Evolutionary conservation across 2,113 vertebrate genomes (phyloP), one percentile per base, ranked within the genome.

Genomic region (Anser cygnoides): DNA sequence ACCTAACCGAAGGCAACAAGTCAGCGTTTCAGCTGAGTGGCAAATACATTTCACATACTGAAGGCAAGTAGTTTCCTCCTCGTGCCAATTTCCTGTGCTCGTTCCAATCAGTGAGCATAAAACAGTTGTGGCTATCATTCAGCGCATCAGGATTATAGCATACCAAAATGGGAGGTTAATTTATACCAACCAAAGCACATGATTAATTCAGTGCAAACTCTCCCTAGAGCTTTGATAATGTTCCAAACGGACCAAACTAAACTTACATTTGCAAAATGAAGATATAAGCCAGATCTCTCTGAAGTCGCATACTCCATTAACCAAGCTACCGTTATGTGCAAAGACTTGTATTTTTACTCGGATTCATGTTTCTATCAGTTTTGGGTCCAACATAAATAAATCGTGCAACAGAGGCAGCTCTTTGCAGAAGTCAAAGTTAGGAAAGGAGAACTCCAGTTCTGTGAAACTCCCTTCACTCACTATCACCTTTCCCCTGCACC

Each of bases 361-460:
- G 95, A 96, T 94, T 96, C 81, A 57, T 86, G 91, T 90, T 97
- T 94, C 94, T 94, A 88, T 87, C 81, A 85, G 89, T 81, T 86
- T 91, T 5, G 29, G 72, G 21, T 95, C 96, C 97, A 97, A 97
- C 39, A 92, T 78, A 97, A 97, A 97, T 86, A 97, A 92, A 79
- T 74, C 93, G 90, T 90, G 92, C 86, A 90, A 93, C 87, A 92
- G 94, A 92, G 90, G 90, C 80, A 73, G 66, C 68, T 93, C 84
- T 96, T 92, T 88, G 63, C 92, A 93, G 80, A 80, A 94, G 67
- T 97, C 89, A 77, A 94, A 89, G 92, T 91, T 91, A 71, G 31
- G 25, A 74, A 86, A 93, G 44, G 77, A 96, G 71, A 92, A 85
- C 67, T 89, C 81, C 65, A 89, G 90, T 63, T 85, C 76, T 94